Percentiles rank a stretch among this genome's conserved stretches.
phyloP scores from a whole-genome alignment of 1,140 invertebrate genomes.

The Triops cancriformis region DNA sequence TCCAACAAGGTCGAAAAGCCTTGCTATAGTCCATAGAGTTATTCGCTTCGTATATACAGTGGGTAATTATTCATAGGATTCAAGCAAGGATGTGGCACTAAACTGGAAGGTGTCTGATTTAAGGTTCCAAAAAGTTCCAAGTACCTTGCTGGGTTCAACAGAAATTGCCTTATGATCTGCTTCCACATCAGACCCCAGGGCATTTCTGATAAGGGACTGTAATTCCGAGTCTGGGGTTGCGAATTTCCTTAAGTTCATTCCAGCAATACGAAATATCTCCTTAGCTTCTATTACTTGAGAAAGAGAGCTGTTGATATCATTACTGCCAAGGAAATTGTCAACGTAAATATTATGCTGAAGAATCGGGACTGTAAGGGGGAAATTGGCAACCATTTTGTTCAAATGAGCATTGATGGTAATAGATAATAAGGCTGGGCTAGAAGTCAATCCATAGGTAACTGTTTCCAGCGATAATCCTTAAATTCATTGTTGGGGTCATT shows the following conservation, averaged over 20 bases:
- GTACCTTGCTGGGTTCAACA: conserved; percentile 25
- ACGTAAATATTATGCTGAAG: conserved; percentile 30
- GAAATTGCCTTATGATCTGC: conserved; percentile 24
- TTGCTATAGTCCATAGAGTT: too few relatives aligned
- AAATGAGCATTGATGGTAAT: conserved; percentile 31
- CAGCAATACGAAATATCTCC: conserved; percentile 30
- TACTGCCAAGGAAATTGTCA: conserved; percentile 26
- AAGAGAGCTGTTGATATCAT: conserved; percentile 29
- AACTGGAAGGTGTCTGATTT: too few relatives aligned
- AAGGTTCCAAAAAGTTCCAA: too few relatives aligned
- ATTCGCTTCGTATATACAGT: too few relatives aligned
- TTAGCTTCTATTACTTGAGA: conserved; percentile 29
- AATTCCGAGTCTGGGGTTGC: conserved; percentile 31
- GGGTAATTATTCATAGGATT: too few relatives aligned
- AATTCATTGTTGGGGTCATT: neutral
- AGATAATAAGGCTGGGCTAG: conserved; percentile 14
- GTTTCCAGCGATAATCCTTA: neutral
- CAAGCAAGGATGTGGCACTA: too few relatives aligned
- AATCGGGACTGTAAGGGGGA: conserved; percentile 26
- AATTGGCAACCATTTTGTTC: neutral
- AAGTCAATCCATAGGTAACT: neutral
- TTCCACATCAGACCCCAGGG: conserved; percentile 25
- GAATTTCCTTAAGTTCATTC: conserved; percentile 35
- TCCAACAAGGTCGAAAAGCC: too few relatives aligned
- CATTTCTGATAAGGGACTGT: neutral